Base-by-base conservation (phyloP, 2,888 invertebrate genomes). In the Hyposoter dolosus region DNA sequence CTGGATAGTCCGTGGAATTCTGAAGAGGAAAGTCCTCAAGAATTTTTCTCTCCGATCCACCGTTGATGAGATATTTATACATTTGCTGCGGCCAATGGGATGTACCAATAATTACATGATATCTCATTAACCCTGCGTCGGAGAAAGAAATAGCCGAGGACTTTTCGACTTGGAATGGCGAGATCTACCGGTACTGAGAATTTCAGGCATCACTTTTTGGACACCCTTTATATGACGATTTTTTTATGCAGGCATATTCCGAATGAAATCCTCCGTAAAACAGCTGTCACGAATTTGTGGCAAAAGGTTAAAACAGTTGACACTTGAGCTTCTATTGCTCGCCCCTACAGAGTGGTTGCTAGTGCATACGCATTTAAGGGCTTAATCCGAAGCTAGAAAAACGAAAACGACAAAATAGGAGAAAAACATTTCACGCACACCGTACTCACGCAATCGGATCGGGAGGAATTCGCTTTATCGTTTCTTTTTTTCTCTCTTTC, bases 381-480 rank as follows among this genome's bases (percentile, higher is more conserved):
- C 40, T 78, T 78, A 66, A 83, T 63, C 60, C 43, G 28, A 77
- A 75, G 60, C 63, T 66, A 83, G 68, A 35, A 19, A 43, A 19
- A 80, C 56, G 40, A 35, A 35, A 47, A 65, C 0, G 45, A 56
- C 40, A 60, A 60, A 43, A 7, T 74, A 40, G n/a, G 69, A 23
- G 65, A 28, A 45, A 71, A 71, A 63, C 69, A 76, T 35, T 28
- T 28, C 60, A 45, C 60, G 68, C 19, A 66, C 77, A 53, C 35
- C 43, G 32, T 23, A 78, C 35, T 17, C 19, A 82, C 63, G 56
- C 50, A 19, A 72, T 60, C 23, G 45, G 69, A 35, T 83, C 50
- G 77, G 88, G 88, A 84, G 75, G 79, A 86, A 88, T 78, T 81
- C 80, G 87, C 84, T 87, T 83, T 87, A 87, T 88, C 72, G 83